Conservation (phyloP, 2,113 vertebrate genomes). For the Uropsilus gracilis region DNA sequence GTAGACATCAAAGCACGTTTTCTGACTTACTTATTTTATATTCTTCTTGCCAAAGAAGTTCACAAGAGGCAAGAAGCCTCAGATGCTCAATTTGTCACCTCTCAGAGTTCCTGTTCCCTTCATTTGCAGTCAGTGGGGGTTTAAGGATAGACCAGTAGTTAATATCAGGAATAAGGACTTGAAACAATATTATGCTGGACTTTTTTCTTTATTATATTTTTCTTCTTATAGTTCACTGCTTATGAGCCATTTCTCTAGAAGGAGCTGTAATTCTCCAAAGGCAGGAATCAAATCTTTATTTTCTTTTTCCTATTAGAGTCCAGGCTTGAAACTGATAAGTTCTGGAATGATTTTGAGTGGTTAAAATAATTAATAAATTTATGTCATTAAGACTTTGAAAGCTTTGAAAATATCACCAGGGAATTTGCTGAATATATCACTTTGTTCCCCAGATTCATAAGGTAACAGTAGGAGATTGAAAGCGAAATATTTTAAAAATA, state of each 20-base stretch:
- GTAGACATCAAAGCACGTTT: not conserved
- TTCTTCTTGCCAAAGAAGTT: not conserved
- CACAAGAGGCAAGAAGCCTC: not conserved
- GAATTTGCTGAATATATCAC: conserved; percentile 46
- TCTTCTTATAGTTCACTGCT: not conserved
- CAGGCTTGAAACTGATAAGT: not conserved
- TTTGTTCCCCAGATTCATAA: conserved; percentile 54
- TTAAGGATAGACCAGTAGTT: not conserved
- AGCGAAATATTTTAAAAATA: conserved; percentile 68
- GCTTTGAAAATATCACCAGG: conserved; percentile 47
- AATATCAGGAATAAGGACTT: not conserved
- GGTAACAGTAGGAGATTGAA: conserved; percentile 54
- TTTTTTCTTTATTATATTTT: not conserved
- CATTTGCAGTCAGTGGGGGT: not conserved
- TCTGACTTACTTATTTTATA: not conserved
- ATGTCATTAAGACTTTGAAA: conserved; percentile 17
- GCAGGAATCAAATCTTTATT: conserved; percentile 23
- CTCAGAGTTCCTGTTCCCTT: not conserved
- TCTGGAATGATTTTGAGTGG: not conserved
- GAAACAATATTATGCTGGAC: not conserved
- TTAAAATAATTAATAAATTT: conserved; percentile 45
- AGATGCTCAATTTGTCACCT: not conserved
- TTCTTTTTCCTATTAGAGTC: conserved; percentile 13
- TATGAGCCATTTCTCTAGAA: not conserved
- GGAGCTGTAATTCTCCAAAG: not conserved